Evolutionary conservation across 1,140 invertebrate species (phyloP).

Genomic region (Bombus cullumanus): DNA sequence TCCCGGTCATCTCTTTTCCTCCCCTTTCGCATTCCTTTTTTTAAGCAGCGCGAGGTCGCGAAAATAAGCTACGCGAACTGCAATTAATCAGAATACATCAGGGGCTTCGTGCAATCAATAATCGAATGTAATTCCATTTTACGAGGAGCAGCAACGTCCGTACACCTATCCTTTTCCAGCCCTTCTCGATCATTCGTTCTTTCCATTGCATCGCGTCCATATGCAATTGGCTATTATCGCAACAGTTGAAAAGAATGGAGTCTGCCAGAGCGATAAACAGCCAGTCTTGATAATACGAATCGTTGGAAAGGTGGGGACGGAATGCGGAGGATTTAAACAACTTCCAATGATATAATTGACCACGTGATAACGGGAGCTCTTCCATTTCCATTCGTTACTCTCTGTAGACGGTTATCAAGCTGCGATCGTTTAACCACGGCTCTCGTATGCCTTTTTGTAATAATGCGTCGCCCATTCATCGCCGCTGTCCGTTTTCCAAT

Average conservation of each 20-base stretch:
- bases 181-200: not conserved
- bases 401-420: not conserved
- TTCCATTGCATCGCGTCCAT: not conserved
- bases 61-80: conserved; percentile 22
- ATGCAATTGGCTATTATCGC: not conserved
- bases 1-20: not conserved
- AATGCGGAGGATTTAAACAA: not conserved
- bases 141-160: not conserved
- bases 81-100: conserved; percentile 9
- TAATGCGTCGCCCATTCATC: conserved; percentile 5
- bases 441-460: not conserved
- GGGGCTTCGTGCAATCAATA: not conserved
- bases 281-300: not conserved
- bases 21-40: not conserved
- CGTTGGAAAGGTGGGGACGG: too few species aligned
- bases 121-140: conserved; percentile 6
- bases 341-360: conserved; percentile 23
- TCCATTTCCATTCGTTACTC: not conserved
- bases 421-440: not conserved
- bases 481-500: conserved; percentile 15
- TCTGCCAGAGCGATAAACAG: not conserved
- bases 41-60: conserved; percentile 10
- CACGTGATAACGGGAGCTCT: not conserved
- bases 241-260: not conserved
- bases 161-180: not conserved